Base-by-base conservation (phyloP, 2,888 invertebrate genomes). In the Cancer borealis region DNA sequence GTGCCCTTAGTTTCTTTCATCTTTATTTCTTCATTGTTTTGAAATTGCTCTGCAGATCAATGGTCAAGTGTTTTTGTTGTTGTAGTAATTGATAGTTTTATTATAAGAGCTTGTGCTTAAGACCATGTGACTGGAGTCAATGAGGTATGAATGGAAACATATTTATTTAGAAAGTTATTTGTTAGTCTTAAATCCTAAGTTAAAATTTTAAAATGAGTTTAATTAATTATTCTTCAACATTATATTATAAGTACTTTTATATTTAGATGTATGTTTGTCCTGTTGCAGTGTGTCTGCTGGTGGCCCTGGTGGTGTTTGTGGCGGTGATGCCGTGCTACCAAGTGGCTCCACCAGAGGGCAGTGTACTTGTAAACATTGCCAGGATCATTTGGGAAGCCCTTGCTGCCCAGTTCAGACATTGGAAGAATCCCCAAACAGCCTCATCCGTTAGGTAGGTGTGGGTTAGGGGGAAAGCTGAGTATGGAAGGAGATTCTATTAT, bases 361-460 rank as follows among this genome's bases (percentile, higher is more conserved):
- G 97, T 95, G 96, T 96, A 4, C 96, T 97, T 45, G 96, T 96
- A 21, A 96, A 96, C 95, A 96, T 97, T 49, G 96, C 96, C 79
- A 96, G 96, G 91, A 96, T 97, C 60, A 93, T 96, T 1, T 96
- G 96, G 73, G 96, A 97, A 95, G 96, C 96, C 4, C 92, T 96
- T 87, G 90, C 93, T 45, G 96, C 96, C n/a, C 94, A 96, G 30
- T 95, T 96, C 94, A 93, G 96, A 90, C 95, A 96, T 79, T 95
- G 96, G 84, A 94, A 95, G 94, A 46, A 94, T 45, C 73, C 46
- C 10, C 92, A 90, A 8, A 84, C 49, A 17, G 93, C 92, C 30
- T n/a, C 92, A 54, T 66, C 39, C 30, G 26, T 94, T 49, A 92
- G 91, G 95, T 95, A 91, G 39, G 84, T n/a, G 73, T 12, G 46